Conservation (phyloP, 2,888 invertebrate genomes). For the Drosophila stalkeri region DNA sequence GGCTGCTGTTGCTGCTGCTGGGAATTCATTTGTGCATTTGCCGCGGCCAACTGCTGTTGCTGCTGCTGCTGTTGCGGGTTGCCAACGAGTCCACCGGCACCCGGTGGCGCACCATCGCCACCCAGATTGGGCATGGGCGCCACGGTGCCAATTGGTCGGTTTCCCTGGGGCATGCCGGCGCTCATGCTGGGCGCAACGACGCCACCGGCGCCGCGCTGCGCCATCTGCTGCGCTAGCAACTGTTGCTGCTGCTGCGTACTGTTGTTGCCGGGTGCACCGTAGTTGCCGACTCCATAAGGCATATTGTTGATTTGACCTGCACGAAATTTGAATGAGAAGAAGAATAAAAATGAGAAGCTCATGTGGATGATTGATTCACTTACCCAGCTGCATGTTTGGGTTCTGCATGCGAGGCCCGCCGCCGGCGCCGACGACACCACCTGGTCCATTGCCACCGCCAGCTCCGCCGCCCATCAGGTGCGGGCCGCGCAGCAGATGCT, state of each 20-base stretch:
- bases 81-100: conserved; percentile 86
- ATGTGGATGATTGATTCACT: conserved; percentile 31
- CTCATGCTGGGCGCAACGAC: conserved; percentile 82
- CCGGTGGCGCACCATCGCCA: conserved; percentile 85
- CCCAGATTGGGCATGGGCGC: conserved; percentile 86
- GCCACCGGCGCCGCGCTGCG: conserved; percentile 75
- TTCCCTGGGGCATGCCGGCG: conserved; percentile 82
- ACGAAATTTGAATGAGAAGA: background rate
- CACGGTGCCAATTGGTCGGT: conserved; percentile 85
- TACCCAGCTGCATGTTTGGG: conserved; percentile 84
- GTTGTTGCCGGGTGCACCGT: conserved; percentile 75
- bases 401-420: conserved; percentile 88
- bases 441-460: conserved; percentile 73
- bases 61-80: conserved; percentile 87
- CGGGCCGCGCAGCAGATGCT: conserved; percentile 84
- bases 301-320: conserved; percentile 84
- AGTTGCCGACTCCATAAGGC: conserved; percentile 84
- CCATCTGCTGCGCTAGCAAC: conserved; percentile 82
- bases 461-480: conserved; percentile 84
- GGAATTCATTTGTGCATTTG: conserved; percentile 73
- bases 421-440: conserved; percentile 74
- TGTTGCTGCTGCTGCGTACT: conserved; percentile 82
- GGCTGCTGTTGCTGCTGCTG: conserved; percentile 83
- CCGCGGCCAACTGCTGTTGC: conserved; percentile 87
- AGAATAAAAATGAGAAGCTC: too few relatives aligned